A percentile compares a stretch with the other conserved stretches of the same genome.
phyloP scores from a whole-genome alignment of 2,888 invertebrate genomes.

The Zelleria hepariella region DNA sequence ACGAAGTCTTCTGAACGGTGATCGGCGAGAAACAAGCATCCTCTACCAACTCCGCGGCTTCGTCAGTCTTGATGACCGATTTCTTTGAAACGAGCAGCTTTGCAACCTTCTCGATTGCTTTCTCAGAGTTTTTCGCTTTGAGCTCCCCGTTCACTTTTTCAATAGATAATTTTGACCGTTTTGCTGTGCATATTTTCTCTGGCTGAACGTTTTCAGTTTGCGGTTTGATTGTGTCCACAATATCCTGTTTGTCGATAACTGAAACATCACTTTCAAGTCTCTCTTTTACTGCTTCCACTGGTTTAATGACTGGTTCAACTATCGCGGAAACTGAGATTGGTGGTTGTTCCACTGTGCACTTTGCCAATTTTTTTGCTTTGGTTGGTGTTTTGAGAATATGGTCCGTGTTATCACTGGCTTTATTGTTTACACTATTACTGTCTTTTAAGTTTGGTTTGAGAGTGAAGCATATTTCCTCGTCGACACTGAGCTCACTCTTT shows the following conservation, averaged over 20 bases:
- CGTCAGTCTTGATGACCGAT: conserved; percentile 55
- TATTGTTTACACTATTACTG: conserved; percentile 5
- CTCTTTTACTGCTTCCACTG: conserved; percentile 8
- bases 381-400: not conserved
- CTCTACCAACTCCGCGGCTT: conserved; percentile 47
- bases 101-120: conserved; percentile 25
- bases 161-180: conserved; percentile 37
- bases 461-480: not conserved
- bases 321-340: not conserved
- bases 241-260: not conserved
- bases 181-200: conserved; percentile 14
- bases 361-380: not conserved
- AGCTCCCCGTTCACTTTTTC: conserved; percentile 13
- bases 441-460: conserved; percentile 15
- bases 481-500: not conserved
- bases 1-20: conserved; percentile 4
- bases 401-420: not conserved
- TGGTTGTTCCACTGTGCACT: not conserved
- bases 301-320: not conserved
- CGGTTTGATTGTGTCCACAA: not conserved
- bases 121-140: conserved; percentile 55
- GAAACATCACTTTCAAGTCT: conserved; percentile 7
- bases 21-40: conserved; percentile 41
- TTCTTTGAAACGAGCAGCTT: conserved; percentile 58
- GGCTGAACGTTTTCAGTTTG: not conserved